Evolutionary conservation across 2,113 vertebrate genomes (phyloP).

Genomic region (Sebastes fasciatus): DNA sequence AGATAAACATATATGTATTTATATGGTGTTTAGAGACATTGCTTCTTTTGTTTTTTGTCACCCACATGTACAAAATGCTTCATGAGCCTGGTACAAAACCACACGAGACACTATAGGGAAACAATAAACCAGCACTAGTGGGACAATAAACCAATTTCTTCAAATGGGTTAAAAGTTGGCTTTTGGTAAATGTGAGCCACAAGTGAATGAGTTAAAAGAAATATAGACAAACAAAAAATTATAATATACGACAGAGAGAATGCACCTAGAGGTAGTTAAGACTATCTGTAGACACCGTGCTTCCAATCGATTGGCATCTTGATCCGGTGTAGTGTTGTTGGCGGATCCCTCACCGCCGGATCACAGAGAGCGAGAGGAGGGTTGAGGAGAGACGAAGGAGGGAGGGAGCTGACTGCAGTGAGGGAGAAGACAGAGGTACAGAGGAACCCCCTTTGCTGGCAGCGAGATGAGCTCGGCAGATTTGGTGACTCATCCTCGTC

Average conservation of each 20-base stretch:
- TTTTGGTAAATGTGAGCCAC: not conserved
- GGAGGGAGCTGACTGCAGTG: constrained; percentile 51
- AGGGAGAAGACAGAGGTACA: constrained; percentile 48
- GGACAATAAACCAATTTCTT: not conserved
- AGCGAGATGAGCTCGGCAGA: constrained; percentile 52
- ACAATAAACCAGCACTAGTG: not conserved
- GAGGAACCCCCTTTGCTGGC: constrained; percentile 77
- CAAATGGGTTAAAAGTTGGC: not conserved
- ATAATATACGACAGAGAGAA: constrained; percentile 1
- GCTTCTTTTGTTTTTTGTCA: not conserved
- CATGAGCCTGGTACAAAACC: not conserved
- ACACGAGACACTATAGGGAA: not conserved
- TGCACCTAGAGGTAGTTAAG: not conserved
- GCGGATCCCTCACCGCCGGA: constrained; percentile 33
- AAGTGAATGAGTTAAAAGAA: not conserved
- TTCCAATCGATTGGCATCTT: constrained; percentile 51
- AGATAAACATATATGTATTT: constrained; percentile 7
- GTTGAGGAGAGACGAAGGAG: constrained; percentile 12
- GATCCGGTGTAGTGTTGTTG: constrained; percentile 16
- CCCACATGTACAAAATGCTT: not conserved
- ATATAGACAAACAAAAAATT: not conserved
- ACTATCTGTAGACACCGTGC: constrained; percentile 50
- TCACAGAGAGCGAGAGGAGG: constrained; percentile 12
- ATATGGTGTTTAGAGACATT: not conserved
- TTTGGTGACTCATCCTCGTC: constrained; percentile 72